These are phyloP conservation scores for Okamejei kenojei DNA, from an alignment of 2,797 vertebrate genomes.

Conservation along the genomic window DNA sequence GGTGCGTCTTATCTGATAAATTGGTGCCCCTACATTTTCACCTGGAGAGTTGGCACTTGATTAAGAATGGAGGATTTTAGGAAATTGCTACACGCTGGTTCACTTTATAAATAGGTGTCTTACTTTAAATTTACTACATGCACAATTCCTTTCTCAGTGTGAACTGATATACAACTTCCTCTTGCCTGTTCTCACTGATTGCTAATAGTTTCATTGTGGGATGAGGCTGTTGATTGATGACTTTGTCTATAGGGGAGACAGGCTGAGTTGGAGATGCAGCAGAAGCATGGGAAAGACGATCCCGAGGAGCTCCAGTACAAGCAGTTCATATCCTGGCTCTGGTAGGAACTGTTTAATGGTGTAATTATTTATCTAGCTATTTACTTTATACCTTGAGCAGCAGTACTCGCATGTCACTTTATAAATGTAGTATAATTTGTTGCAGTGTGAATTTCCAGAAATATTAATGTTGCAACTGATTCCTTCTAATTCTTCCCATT, in stretches of 20 bases:
- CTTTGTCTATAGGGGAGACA: slow-evolving; percentile 69
- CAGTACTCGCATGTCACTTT: not conserved
- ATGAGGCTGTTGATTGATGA: slow-evolving; percentile 43
- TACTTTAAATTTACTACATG: slow-evolving; percentile 26
- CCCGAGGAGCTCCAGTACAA: slow-evolving; percentile 76
- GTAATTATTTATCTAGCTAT: not conserved
- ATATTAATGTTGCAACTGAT: not conserved
- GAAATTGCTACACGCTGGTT: not conserved
- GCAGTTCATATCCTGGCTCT: slow-evolving; percentile 82
- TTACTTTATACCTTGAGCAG: not conserved
- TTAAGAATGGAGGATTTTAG: not conserved
- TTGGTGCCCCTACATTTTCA: not conserved
- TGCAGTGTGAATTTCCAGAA: not conserved
- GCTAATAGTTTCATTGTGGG: slow-evolving; percentile 32
- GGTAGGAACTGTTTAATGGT: slow-evolving; percentile 61
- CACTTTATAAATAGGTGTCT: not conserved
- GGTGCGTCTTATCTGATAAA: not conserved
- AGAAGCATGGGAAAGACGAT: slow-evolving; percentile 74
- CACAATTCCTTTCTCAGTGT: slow-evolving; percentile 1
- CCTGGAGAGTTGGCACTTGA: not conserved
- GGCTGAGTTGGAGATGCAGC: slow-evolving; percentile 81
- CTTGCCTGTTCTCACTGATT: slow-evolving; percentile 16
- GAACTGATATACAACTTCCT: slow-evolving; percentile 32
- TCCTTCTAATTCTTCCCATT: not conserved
- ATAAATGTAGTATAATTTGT: not conserved